phyloP scores from a whole-genome alignment of 2,113 vertebrate genomes.

The Galbula dea region DNA sequence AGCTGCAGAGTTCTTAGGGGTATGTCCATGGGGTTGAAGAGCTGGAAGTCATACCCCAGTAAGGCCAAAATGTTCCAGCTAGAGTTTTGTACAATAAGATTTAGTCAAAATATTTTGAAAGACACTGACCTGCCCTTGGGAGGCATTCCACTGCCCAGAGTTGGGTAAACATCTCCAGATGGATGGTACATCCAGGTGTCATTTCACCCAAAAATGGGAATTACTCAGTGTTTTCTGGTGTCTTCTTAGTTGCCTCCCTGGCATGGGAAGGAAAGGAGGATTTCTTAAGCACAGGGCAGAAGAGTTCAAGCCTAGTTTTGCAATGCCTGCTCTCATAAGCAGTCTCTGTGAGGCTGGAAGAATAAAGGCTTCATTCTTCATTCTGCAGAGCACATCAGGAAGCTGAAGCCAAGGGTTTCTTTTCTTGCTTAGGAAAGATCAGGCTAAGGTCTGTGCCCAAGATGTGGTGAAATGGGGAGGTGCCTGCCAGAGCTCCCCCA shows the following conservation, averaged over 20 bases:
- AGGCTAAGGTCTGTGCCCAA: background rate
- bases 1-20: background rate
- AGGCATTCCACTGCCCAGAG: background rate
- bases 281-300: background rate
- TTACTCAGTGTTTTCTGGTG: background rate
- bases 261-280: background rate
- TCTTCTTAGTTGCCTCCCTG: background rate
- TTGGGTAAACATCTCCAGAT: background rate
- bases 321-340: background rate
- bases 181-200: background rate
- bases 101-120: background rate
- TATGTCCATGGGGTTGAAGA: background rate
- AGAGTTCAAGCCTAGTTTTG: conserved; percentile 13
- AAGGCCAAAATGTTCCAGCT: background rate
- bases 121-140: background rate
- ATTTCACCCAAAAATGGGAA: background rate
- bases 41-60: background rate
- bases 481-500: background rate
- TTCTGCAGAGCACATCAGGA: background rate
- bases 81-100: background rate
- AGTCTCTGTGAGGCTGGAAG: background rate
- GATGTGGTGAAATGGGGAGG: background rate
- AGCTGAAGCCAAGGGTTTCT: background rate
- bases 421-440: background rate
- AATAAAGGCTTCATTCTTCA: background rate